These are phyloP conservation scores for Hafferia zeledoni DNA, from an alignment of 2,797 vertebrate species.

Conservation along the genomic window DNA sequence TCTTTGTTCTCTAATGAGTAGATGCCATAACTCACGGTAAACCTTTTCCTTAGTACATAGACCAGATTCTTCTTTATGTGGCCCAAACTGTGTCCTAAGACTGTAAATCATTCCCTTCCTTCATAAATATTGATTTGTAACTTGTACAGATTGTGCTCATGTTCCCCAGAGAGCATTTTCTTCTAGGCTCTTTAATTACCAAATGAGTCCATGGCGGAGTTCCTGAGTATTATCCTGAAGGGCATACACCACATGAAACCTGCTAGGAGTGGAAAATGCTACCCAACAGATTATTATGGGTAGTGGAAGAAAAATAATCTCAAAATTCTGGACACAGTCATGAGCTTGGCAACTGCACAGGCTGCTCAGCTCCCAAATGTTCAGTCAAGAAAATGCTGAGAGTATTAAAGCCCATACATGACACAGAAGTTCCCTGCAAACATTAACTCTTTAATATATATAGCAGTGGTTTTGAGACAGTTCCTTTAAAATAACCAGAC, in stretches of 20 bases:
- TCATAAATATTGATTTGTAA: background rate
- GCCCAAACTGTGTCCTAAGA: background rate
- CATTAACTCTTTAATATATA: background rate
- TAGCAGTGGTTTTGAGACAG: background rate
- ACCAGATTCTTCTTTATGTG: background rate
- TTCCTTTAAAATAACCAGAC: background rate
- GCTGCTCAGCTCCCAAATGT: background rate
- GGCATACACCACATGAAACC: background rate
- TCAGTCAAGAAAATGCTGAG: background rate
- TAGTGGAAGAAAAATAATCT: conserved; percentile 36
- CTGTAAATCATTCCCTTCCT: background rate
- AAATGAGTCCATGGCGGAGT: background rate
- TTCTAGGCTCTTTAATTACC: background rate
- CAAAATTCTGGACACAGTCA: conserved; percentile 28
- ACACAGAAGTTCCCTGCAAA: background rate
- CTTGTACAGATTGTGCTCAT: background rate
- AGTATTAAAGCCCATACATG: background rate
- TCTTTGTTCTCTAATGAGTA: background rate
- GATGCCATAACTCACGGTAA: background rate
- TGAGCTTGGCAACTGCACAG: background rate
- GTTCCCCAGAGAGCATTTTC: background rate
- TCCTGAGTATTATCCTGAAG: background rate
- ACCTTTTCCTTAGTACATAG: background rate
- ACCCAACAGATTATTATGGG: background rate
- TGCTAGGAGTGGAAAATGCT: background rate